Evolutionary conservation across 2,113 vertebrate species (phyloP), one percentile per base, ranked within the genome.

Genomic region (Xerus inauris): DNA sequence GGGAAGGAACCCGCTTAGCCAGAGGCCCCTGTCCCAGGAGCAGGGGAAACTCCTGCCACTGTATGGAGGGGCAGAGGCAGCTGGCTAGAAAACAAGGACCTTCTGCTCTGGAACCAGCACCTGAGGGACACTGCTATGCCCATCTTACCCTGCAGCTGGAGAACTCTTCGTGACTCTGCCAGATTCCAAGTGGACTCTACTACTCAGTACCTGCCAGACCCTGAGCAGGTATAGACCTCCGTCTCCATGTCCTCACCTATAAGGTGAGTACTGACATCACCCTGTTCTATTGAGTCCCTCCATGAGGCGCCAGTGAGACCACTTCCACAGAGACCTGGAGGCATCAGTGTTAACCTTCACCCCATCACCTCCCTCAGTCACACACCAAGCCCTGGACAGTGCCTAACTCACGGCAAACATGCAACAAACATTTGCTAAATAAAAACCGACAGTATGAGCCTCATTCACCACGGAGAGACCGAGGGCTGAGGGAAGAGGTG

Each of bases 261-360:
- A 3, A 47, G 19, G 7, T 19, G 28, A 32, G 11, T 3, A 6
- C 73, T 8, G 3, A 59, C 0, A 62, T 47, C 4, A 1, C 5
- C 47, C 75, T 47, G 40, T 42, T 73, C 20, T 24, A 22, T 6
- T 20, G 0, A 51, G 49, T 1, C 1, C 5, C 6, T 1, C 22
- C 3, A 26, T 1, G 6, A 45, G 13, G 9, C 16, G 45, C 51
- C 38, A 0, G 38, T 11, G 73, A 71, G 57, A 35, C 7, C 32
- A 67, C 4, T 26, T 75, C 47, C 0, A 38, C 0, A 19, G 38
- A 12, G 64, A 42, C 77, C 26, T 4, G 3, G 17, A 71, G 65
- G 65, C 38, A 30, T 38, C 42, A 28, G 26, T 1, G 8, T 10
- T 16, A 69, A 30, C 65, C 32, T 24, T 54, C 7, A 32, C 2